Evolutionary conservation across 2,113 vertebrate species (phyloP), one percentile per base, ranked within the genome.

Genomic region (Lanius collurio): DNA sequence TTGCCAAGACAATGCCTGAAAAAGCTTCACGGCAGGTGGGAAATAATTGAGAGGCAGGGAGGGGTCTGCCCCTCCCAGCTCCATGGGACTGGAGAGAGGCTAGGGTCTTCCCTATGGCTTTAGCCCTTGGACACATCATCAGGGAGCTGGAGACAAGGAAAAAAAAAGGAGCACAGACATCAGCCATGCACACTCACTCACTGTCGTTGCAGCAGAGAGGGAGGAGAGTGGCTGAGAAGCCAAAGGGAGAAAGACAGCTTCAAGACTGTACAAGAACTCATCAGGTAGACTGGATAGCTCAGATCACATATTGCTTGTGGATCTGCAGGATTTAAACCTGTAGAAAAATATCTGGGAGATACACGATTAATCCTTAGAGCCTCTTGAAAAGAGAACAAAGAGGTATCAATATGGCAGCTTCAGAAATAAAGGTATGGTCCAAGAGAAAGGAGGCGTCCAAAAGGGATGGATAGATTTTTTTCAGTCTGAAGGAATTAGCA

Each of bases 1-100:
- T 93, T 68, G 77, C 89, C 95, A 97, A 97, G 85, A 96, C 96
- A 98, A 95, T 92, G 94, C 59, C 63, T 95, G 91, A 89, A 88
- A 97, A 97, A 87, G 69, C 96, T 90, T 94, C 53, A 59, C 1
- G 4, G 93, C 9, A 6, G 83, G 76, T 95, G 64, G 89, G 89
- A 95, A 94, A 92, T 63, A 76, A 89, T 31, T 0, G 10, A 69
- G 83, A 87, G 37, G 27, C 0, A 0, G 24, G 1, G 18, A 87
- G 57, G 39, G 46, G 46, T 79, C 60, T 2, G 4, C 8, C 17
- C 30, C 31, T 75, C 64, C 47, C 57, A 64, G 75, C 31, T 71
- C 1, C 2, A 27, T 0, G 1, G 62, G 65, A 56, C 52, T 26
- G 16, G 30, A 69, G 56, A 6, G 6, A 17, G 15, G 22, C 57